Evolutionary conservation across 2,113 vertebrate genomes (phyloP), one percentile per base, ranked within the genome.

Genomic region (Edolisoma coerulescens): DNA sequence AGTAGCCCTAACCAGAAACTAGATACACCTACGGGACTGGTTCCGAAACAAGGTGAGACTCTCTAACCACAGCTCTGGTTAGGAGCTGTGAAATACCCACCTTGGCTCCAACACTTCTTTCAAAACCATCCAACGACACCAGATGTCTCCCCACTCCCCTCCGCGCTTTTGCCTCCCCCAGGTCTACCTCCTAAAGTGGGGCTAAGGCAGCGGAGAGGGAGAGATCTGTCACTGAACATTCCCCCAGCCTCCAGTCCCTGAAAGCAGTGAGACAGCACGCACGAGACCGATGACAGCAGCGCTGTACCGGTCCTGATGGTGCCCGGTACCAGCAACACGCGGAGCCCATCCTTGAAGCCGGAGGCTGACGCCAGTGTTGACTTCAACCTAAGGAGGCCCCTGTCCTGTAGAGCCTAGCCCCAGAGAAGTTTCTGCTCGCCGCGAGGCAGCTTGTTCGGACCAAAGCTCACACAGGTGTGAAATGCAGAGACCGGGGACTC

Each of bases 1-100:
- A 54, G 78, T 4, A 95, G 54, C 39, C 16, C 23, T 65, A 89
- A 84, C 42, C 60, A 96, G 88, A 93, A 89, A 95, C 81, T 94
- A 68, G 84, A 93, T 68, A 90, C 65, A 95, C 53, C 49, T 83
- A 57, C 79, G 73, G 90, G 39, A 75, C 22, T 76, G 76, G 42
- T 74, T 84, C 79, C 19, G 9, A 94, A 95, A 94, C 35, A 35
- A 94, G 59, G 83, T 41, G 20, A 85, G 47, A 83, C 13, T 56
- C 59, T 82, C 67, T 69, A 60, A 37, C 50, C 74, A 87, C 73
- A 80, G 71, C 41, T 60, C 63, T 41, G 35, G 13, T 61, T 37
- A 57, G 47, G 39, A 56, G 63, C 41, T 90, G 79, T 60, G 78
- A 93, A 90, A 90, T 50, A 69, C 32, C 56, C 49, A 91, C 60